Base-by-base conservation (phyloP, 2,797 vertebrate species). In the Paguma larvata region DNA sequence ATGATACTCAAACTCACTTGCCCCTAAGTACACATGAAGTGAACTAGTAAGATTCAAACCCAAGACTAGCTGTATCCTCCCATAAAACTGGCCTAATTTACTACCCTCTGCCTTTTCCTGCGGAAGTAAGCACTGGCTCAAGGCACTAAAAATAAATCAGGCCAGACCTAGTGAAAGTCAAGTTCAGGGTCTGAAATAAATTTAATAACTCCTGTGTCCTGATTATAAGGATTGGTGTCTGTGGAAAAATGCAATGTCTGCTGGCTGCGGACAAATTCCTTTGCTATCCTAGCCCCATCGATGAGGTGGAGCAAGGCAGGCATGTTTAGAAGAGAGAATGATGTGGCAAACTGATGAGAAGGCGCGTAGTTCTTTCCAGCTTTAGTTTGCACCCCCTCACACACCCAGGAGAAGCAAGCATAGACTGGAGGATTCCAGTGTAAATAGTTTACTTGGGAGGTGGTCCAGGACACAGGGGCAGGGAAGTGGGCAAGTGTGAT, bases 1-100 rank as follows among this genome's bases (percentile, higher is more conserved):
- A 83, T 89, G 34, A 68, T 51, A 46, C 48, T 85, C 77, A 89
- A 83, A 75, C 79, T 85, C 59, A 78, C 68, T 30, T 92, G 75
- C 89, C 34, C 48, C 41, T 16, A 13, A 68, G 53, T 89, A 84
- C 44, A 59, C 32, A 46, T 78, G 32, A 78, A 78, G 10, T 59
- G 84, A 95, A 27, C 68, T 78, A 63, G 53, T 67, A 80, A 88
- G 48, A 91, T 48, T 77, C 92, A 95, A 96, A 96, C 41, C 6
- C 44, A 68, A 89, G 48, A 90, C 62, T 67, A 11, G 85, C 72
- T 79, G 6, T 30, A 78, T 56, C 75, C 15, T 12, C 4, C 48
- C 56, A 73, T 83, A 94, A 96, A 95, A 73, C n/a, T 67, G 38
- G 12, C 46, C 59, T 96, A 95, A 94, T 84, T 90, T 92, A 82